Percentiles rank a stretch among this genome's conserved stretches.
Evolutionary conservation across 2,113 vertebrate species (phyloP).

Genomic region (Gobiocypris rarus): DNA sequence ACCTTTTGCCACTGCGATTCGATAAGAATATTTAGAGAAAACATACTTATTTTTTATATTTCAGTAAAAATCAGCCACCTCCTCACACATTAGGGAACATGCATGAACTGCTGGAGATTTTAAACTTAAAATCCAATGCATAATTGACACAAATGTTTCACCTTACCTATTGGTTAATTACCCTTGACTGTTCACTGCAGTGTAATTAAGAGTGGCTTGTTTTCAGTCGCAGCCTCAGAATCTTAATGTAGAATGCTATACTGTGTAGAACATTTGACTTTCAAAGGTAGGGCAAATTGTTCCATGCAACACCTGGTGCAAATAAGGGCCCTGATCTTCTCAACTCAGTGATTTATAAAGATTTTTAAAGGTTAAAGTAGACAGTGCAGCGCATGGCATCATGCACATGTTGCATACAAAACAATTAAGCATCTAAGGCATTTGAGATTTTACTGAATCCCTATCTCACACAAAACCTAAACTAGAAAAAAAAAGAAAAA

Average conservation of each 20-base stretch:
- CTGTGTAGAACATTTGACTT: constrained; percentile 63
- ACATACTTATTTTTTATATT: constrained; percentile 24
- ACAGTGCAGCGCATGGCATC: neutral
- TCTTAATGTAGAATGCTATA: constrained; percentile 47
- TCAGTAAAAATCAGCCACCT: constrained; percentile 28
- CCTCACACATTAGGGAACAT: neutral
- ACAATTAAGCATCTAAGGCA: neutral
- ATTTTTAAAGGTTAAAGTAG: neutral
- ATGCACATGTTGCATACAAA: neutral
- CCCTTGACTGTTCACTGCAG: constrained; percentile 58
- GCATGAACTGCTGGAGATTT: constrained; percentile 35
- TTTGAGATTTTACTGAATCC: neutral
- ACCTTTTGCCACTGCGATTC: constrained; percentile 55
- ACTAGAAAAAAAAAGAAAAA: no score
- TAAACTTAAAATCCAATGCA: constrained; percentile 52
- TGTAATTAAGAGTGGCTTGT: constrained; percentile 64
- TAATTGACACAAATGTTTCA: constrained; percentile 58
- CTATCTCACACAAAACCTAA: neutral
- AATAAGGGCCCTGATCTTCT: constrained; percentile 59
- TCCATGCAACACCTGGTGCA: constrained; percentile 49
- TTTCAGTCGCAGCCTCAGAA: constrained; percentile 55
- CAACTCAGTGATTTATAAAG: constrained; percentile 51
- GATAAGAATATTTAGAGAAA: constrained; percentile 27
- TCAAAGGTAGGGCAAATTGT: constrained; percentile 52
- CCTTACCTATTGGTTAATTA: constrained; percentile 66